Base-by-base conservation (phyloP, 1,140 invertebrate species). In the Apis mellifera region DNA sequence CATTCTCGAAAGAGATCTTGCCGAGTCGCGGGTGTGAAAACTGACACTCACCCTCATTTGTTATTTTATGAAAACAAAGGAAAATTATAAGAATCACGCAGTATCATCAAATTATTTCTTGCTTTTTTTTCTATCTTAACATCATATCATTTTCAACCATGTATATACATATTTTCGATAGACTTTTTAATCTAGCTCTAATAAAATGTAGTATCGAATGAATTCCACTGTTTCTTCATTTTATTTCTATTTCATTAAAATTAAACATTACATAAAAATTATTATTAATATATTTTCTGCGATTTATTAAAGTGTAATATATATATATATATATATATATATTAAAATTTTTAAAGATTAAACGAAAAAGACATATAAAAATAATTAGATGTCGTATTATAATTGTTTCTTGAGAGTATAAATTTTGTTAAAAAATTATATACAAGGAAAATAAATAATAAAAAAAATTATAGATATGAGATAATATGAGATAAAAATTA, bases 11-110 rank as follows among this genome's bases (percentile, higher is more conserved):
- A 89, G 92, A 86, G 90, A 85, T 89, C 92, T 93, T 90, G 92
- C 71, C 83, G 93, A 83, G 92, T 84, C 83, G 74, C 89, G 92
- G 92, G 93, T 94, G 93, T 94, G 93, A 94, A 94, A 94, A 94
- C 92, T 89, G 91, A 94, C 93, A 94, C 93, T 92, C 92, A 92
- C 91, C 92, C 92, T 92, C 90, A 91, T 93, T 94, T 93, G 93
- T 94, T 94, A 94, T 94, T 94, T 94, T 93, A 92, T 94, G 93
- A 94, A 94, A 92, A 92, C 91, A 87, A 74, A 91, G 87, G 86
- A 88, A 93, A 93, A 93, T 93, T 93, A 93, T 93, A 93, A 91
- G 90, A 93, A 93, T 93, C 84, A 76, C 55, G 65, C 54, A 81
- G 81, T 79, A 66, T 84, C 83, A 74, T 62, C 71, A 26, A 23